A percentile compares a stretch with the other conserved stretches of the same genome.
Evolutionary conservation across 1,140 invertebrate species (phyloP).

Genomic region (Drosophila ironensis): DNA sequence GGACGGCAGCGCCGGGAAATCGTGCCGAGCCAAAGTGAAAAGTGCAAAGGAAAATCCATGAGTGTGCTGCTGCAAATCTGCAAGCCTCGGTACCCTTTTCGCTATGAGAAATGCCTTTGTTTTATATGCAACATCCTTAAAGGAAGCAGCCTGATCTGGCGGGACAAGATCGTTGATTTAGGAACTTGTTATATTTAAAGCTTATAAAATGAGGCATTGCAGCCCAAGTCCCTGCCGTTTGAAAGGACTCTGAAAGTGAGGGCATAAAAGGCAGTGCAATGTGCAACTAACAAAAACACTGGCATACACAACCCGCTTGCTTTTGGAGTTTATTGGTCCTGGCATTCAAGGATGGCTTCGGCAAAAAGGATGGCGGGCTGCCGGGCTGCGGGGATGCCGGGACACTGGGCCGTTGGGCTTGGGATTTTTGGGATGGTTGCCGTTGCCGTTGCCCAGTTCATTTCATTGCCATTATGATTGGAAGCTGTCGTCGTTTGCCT

Average conservation of each 20-base stretch:
- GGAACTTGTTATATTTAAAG: too few relatives aligned
- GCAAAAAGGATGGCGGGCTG: not conserved
- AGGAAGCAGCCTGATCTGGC: too few relatives aligned
- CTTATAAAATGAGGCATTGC: too few relatives aligned
- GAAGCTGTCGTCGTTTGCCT: constrained; percentile 42
- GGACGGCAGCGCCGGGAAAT: not conserved
- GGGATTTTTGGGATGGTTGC: not conserved
- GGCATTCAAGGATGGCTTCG: constrained; percentile 10
- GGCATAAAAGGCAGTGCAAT: too few relatives aligned
- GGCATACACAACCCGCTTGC: constrained; percentile 11
- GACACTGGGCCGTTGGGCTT: not conserved
- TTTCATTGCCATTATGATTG: constrained; percentile 76
- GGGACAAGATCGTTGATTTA: too few relatives aligned
- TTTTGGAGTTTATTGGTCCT: constrained; percentile 20
- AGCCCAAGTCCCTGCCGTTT: too few relatives aligned
- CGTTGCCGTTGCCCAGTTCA: constrained; percentile 20
- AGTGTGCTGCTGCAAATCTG: too few relatives aligned
- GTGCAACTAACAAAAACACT: constrained; percentile 7
- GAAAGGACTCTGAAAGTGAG: too few relatives aligned
- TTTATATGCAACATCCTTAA: too few relatives aligned
- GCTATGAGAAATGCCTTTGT: too few relatives aligned
- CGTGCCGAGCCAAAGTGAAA: constrained; percentile 34
- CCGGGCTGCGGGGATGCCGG: not conserved
- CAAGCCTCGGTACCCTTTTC: not conserved
- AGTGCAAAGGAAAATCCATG: constrained; percentile 10